Percentiles rank a stretch among this genome's conserved stretches.
Evolutionary conservation across 2,113 vertebrate genomes (phyloP).

Genomic region (Morone saxatilis): DNA sequence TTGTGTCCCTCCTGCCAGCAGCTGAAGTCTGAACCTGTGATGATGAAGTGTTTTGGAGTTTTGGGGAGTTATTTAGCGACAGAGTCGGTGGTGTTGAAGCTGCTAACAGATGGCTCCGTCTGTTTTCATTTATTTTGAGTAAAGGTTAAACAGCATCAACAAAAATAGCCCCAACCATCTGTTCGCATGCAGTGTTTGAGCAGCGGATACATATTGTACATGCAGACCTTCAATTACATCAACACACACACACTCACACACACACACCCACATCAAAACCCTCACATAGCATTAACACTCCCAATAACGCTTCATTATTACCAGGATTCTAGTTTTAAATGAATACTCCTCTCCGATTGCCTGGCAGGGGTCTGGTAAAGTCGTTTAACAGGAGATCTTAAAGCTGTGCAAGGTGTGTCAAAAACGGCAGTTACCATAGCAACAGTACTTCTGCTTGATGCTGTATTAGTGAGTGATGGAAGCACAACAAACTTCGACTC

Average conservation of each 20-base stretch:
- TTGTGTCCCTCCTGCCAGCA: background rate
- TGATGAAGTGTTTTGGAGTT: constrained; percentile 16
- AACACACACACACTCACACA: background rate
- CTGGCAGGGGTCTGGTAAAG: background rate
- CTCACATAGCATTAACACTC: background rate
- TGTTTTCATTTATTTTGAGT: constrained; percentile 63
- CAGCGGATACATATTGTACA: constrained; percentile 23
- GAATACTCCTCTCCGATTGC: background rate
- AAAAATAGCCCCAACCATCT: constrained; percentile 68
- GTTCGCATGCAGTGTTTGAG: constrained; percentile 32
- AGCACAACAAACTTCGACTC: too few relatives aligned
- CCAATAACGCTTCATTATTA: too few relatives aligned
- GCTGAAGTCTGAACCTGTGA: constrained; percentile 6
- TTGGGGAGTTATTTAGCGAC: background rate
- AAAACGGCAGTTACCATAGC: background rate
- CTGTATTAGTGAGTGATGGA: background rate
- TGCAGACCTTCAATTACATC: background rate
- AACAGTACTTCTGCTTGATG: background rate
- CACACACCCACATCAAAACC: background rate
- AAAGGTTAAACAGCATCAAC: constrained; percentile 70
- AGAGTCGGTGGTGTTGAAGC: constrained; percentile 29
- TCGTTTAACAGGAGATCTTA: background rate
- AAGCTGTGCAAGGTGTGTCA: background rate
- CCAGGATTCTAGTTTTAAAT: background rate
- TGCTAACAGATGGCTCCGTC: constrained; percentile 62